phyloP scores from a whole-genome alignment of 2,113 vertebrate species.

The Sclerurus mexicanus region DNA sequence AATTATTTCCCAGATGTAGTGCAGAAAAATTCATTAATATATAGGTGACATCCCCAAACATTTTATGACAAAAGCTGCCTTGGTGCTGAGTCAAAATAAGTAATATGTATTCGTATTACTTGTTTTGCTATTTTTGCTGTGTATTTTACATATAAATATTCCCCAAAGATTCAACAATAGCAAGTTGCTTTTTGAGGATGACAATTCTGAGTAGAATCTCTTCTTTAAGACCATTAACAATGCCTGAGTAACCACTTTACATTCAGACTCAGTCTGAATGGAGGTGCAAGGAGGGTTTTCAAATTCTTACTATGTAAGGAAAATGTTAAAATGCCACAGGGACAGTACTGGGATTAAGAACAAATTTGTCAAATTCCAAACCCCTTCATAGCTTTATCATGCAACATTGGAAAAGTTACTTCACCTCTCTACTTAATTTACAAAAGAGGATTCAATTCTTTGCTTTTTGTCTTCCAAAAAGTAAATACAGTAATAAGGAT shows the following conservation, averaged over 20 bases:
- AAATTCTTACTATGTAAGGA: too few relatives aligned
- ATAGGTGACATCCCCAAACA: not conserved
- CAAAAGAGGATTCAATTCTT: not conserved
- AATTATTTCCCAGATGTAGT: not conserved
- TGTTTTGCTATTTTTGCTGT: not conserved
- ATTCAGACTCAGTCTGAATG: not conserved
- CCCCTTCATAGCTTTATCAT: not conserved
- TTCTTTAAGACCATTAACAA: not conserved
- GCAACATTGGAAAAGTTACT: not conserved
- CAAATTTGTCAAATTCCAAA: not conserved
- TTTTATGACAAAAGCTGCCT: not conserved
- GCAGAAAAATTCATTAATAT: not conserved
- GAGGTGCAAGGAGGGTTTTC: not conserved
- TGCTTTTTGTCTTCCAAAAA: not conserved
- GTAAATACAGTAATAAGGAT: not conserved
- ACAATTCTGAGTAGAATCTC: not conserved
- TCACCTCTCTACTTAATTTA: not conserved
- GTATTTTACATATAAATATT: not conserved
- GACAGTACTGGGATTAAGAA: not conserved
- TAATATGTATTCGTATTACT: not conserved
- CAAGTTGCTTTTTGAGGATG: not conserved
- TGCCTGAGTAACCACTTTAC: not conserved
- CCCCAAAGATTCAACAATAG: not conserved
- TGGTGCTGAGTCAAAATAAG: not conserved
- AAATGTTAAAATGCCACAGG: too few relatives aligned